A percentile compares a stretch with the other conserved stretches of the same genome.
Evolutionary conservation across 2,113 vertebrate species (phyloP).

Genomic region (Alaudala cheleensis): DNA sequence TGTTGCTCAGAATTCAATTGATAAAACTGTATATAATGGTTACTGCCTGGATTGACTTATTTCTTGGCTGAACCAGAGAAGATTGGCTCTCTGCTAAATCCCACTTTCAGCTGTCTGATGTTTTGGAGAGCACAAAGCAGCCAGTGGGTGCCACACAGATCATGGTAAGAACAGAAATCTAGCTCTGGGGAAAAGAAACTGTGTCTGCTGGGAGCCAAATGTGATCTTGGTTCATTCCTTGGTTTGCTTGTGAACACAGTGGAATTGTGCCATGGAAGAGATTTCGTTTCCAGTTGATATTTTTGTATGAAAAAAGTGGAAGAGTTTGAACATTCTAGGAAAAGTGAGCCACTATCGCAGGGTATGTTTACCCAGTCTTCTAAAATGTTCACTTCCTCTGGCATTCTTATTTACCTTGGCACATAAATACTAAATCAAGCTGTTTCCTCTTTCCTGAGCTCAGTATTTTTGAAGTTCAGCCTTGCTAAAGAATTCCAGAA

Average conservation of each 20-base stretch:
- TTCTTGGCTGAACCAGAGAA: neutral
- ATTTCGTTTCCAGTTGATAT: neutral
- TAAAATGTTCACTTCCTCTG: slow-evolving; percentile 1
- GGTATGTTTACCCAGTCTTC: slow-evolving; percentile 2
- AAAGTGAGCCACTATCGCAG: neutral
- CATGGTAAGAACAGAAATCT: neutral
- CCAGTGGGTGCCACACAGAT: neutral
- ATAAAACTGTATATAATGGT: neutral
- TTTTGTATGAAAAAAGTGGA: neutral
- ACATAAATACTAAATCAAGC: neutral
- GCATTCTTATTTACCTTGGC: slow-evolving; percentile 50
- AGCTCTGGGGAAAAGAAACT: neutral
- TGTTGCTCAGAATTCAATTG: neutral
- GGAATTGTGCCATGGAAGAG: neutral
- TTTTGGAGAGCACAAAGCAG: neutral
- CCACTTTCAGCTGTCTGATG: neutral
- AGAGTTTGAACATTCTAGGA: neutral
- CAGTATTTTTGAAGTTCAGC: neutral
- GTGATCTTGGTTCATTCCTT: neutral
- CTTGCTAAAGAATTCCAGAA: neutral
- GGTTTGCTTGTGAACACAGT: neutral
- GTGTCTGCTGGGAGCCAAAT: neutral
- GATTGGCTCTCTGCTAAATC: neutral
- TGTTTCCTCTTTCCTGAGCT: slow-evolving; percentile 24
- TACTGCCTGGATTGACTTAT: neutral